These are phyloP conservation scores for Ophioninae sp. DNA, from an alignment of 2,888 invertebrate genomes.

Conservation along the genomic window DNA sequence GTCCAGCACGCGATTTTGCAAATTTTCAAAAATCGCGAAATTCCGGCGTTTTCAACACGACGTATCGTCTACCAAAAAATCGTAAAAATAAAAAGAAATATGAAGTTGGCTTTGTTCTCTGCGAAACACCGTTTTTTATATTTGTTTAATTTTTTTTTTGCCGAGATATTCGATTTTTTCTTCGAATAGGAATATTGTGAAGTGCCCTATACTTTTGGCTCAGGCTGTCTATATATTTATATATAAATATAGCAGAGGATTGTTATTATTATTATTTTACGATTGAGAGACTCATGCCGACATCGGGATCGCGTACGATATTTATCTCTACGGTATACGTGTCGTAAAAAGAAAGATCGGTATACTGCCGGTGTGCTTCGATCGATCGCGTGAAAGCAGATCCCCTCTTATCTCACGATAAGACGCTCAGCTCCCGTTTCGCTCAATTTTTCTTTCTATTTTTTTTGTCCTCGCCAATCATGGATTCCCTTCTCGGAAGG, in stretches of 20 bases:
- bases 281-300: conserved; percentile 47
- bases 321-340: conserved; percentile 56
- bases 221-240: conserved; percentile 22
- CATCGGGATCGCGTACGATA: conserved; percentile 44
- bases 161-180: not conserved
- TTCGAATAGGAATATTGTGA: too few species aligned
- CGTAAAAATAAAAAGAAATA: too few species aligned
- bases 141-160: not conserved
- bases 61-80: too few species aligned
- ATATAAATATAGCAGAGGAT: conserved; percentile 19
- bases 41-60: too few species aligned
- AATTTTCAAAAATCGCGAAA: too few species aligned
- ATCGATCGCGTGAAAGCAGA: conserved; percentile 55
- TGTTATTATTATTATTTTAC: conserved; percentile 34
- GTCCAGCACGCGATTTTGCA: too few species aligned
- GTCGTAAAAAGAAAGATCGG: conserved; percentile 57
- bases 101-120: too few species aligned
- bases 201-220: too few species aligned
- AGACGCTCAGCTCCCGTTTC: conserved; percentile 61
- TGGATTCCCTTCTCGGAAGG: conserved; percentile 57
- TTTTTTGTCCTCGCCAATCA: conserved; percentile 8
- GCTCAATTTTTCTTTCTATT: conserved; percentile 40
- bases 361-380: conserved; percentile 43
- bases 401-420: conserved; percentile 57
- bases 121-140: too few species aligned